Evolutionary conservation across 1,140 invertebrate species (phyloP).

Genomic region (Bombus balteatus): DNA sequence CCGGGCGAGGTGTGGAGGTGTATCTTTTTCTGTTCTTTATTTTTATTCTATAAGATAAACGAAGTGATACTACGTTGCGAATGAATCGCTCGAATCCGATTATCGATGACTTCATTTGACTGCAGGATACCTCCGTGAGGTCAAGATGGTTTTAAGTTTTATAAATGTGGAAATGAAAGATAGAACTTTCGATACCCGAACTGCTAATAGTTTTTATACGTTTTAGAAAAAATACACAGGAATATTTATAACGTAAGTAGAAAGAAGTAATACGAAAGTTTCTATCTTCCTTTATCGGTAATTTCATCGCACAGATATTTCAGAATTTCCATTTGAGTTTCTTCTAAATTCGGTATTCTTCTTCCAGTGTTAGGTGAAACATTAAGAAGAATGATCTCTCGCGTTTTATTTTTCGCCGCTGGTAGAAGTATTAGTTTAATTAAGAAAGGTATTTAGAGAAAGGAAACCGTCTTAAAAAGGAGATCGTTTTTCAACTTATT

Average conservation of each 20-base stretch:
- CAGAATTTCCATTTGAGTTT: neutral
- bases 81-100: slow-evolving; percentile 35
- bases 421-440: neutral
- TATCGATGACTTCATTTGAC: neutral
- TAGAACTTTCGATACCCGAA: neutral
- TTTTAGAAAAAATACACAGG: neutral
- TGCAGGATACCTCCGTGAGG: neutral
- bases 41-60: slow-evolving; percentile 8
- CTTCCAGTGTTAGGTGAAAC: no score
- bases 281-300: neutral
- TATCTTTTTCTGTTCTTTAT: neutral
- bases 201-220: neutral
- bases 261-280: neutral
- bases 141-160: neutral
- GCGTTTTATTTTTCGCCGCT: neutral
- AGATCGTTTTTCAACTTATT: neutral
- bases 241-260: neutral
- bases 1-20: slow-evolving; percentile 13
- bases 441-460: no score
- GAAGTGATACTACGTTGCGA: neutral
- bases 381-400: neutral
- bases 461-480: neutral
- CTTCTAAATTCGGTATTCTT: neutral
- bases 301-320: neutral
- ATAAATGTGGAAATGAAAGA: neutral